Conservation (phyloP, 2,113 vertebrate species). For the Myocastor coypus region DNA sequence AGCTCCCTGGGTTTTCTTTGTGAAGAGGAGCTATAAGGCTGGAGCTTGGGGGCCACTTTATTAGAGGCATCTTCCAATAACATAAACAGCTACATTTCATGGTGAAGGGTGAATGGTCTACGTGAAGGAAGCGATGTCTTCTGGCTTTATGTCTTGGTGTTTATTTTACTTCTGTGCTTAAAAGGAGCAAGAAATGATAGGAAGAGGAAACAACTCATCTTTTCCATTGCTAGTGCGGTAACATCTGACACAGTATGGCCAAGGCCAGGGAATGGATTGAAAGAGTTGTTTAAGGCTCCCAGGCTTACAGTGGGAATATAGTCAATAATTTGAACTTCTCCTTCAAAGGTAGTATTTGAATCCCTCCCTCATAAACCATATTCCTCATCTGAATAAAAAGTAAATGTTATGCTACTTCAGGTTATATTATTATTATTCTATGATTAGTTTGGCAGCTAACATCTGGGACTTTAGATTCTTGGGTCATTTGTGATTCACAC, state of each 20-base stretch:
- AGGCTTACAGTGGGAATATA: neutral
- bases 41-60: neutral
- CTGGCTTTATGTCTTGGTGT: neutral
- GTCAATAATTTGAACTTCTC: constrained; percentile 22
- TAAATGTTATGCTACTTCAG: neutral
- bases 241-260: neutral
- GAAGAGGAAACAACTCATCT: neutral
- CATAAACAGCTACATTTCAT: neutral
- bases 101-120: neutral
- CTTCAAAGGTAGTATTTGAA: neutral
- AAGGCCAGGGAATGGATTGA: neutral
- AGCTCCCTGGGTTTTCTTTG: neutral
- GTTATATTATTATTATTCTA: neutral
- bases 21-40: neutral
- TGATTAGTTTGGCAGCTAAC: neutral
- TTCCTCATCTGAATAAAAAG: neutral
- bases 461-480: neutral
- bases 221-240: neutral
- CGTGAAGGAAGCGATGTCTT: neutral
- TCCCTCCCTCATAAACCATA: neutral
- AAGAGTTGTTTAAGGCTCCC: neutral
- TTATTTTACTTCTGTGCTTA: neutral
- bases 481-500: neutral
- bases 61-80: neutral
- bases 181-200: neutral